Base-by-base conservation (phyloP, 2,113 vertebrate genomes). In the Pachyramphus minor region DNA sequence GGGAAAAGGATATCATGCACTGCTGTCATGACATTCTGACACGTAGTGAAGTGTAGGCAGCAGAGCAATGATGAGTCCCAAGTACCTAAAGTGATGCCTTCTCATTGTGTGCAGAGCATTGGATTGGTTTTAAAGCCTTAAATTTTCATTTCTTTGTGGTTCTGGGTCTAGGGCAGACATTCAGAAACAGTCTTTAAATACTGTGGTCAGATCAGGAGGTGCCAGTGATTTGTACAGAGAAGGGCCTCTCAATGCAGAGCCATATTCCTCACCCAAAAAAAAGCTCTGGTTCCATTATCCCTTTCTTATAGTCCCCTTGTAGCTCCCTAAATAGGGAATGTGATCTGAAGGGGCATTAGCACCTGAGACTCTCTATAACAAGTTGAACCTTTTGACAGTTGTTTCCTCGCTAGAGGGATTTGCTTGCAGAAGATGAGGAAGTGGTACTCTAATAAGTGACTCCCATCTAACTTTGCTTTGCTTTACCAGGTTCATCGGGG, bases 401-500 rank as follows among this genome's bases (percentile, higher is more conserved):
- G 7, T 77, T 86, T 92, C 22, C 28, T 78, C 8, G 60, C 49
- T 74, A 18, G 12, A 31, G 24, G 6, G 4, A 1, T 69, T 90
- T 94, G 9, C 35, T 68, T 55, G 35, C 53, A 39, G 50, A 55
- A 62, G 37, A 37, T 5, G 39, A 55, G 14, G 22, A 87, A 14
- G 12, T 69, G 33, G 6, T 15, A 8, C 25, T 77, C 5, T 4
- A 9, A 24, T 23, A n/a, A 84, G 45, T 45, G 1, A 8, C 20
- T 52, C 17, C 11, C 14, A 33, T 53, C 39, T 91, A 78, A 75
- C 41, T 83, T 76, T 47, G 27, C 42, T 72, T 86, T 96, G 58
- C 17, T 87, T 37, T 86, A 42, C 41, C 97, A 99, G 99, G 99
- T 98, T 41, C 99, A 99, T 87, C 97, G 98, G 14, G 99, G 99